Percentiles rank a stretch among this genome's conserved stretches.
Evolutionary conservation across 2,888 invertebrate genomes (phyloP).

Genomic region (Agriopis leucophaearia): DNA sequence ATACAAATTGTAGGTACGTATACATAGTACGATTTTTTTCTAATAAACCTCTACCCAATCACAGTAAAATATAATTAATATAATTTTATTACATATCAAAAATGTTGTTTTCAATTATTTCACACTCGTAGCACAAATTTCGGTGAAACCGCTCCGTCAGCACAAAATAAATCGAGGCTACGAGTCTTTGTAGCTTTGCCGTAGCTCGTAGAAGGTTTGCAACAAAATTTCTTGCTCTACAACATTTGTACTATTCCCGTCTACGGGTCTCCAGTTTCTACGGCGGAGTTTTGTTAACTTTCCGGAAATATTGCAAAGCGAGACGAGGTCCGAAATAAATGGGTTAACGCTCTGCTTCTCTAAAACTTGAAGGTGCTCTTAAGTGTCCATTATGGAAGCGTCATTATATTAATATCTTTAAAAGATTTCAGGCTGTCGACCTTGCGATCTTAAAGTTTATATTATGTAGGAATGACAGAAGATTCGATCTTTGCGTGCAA

Average conservation of each 20-base stretch:
- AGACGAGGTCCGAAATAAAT: conserved; percentile 31
- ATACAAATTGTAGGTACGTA: too few species aligned
- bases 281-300: conserved; percentile 33
- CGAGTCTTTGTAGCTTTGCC: conserved; percentile 36
- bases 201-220: conserved; percentile 40
- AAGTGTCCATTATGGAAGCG: conserved; percentile 17
- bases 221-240: conserved; percentile 39
- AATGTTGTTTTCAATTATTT: not conserved
- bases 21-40: too few species aligned
- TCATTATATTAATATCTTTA: conserved; percentile 12
- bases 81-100: conserved; percentile 19
- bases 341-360: conserved; percentile 19
- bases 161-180: conserved; percentile 58
- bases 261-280: conserved; percentile 7
- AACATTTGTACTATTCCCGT: conserved; percentile 8
- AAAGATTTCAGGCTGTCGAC: conserved; percentile 6
- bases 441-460: not conserved
- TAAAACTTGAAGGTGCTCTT: conserved; percentile 14
- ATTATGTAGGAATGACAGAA: not conserved
- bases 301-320: conserved; percentile 31
- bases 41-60: too few species aligned
- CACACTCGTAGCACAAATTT: too few species aligned
- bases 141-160: too few species aligned
- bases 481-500: not conserved
- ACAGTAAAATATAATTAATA: conserved; percentile 42